Evolutionary conservation across 2,888 invertebrate species (phyloP), one percentile per base, ranked within the genome.

Genomic region (Hoplodrina ambigua): DNA sequence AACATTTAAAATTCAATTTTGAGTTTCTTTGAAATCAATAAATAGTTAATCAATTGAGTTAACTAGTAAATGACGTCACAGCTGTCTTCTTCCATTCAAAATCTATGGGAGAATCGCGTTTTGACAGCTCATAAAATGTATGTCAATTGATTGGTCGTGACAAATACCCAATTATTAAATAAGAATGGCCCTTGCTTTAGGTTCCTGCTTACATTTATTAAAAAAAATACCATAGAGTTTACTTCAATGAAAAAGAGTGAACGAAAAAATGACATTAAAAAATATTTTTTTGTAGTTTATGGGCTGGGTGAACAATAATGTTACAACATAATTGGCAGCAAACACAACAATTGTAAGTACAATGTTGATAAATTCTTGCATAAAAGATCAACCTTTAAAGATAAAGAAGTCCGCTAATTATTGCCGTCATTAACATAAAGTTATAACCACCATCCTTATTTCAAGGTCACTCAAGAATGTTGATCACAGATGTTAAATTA

Each of bases 401-500:
- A 37, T 49, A 55, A 60, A 56, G 30, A 19, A 60, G 19, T 44
- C 15, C 30, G 25, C 37, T 55, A 61, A 49, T 60, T 69, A 53
- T 50, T 25, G 13, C 46, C 46, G n/a, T 19, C 25, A 52, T 30
- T 62, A 37, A 25, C 20, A 59, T 49, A 55, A n/a, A 66, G n/a
- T 44, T 44, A 17, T 41, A 50, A 50, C 50, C 49, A 55, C n/a
- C 44, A 59, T 70, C 19, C n/a, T 64, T 41, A 64, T 60, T 61
- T 78, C 67, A 77, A 67, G 67, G 67, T 52, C 72, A 52, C 4
- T 15, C 13, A 55, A 56, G 44, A 54, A 44, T 13, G 30, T 33
- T 25, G 19, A 72, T 25, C 55, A 63, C 30, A 68, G 46, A 78
- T 53, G 41, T 62, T 64, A 64, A 60, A 54, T 73, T 46, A 17